phyloP scores from a whole-genome alignment of 2,888 invertebrate species.

The Synanthedon andrenaeformis region DNA sequence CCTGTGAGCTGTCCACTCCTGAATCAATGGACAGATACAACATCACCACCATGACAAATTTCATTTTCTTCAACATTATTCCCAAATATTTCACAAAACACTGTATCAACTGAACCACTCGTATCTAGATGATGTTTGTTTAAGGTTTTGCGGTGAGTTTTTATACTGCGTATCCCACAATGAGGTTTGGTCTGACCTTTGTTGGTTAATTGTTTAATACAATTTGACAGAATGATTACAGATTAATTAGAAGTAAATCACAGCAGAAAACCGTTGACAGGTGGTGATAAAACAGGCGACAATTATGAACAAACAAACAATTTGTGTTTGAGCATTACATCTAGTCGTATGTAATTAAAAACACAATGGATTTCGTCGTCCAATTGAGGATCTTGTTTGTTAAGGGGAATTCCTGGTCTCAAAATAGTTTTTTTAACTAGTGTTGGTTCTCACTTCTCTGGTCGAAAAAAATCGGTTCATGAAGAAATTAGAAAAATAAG shows the following conservation, averaged over 20 bases:
- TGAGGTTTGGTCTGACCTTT: neutral
- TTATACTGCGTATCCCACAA: too few species aligned
- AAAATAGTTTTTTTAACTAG: too few species aligned
- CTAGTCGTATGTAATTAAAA: too few species aligned
- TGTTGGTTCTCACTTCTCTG: too few species aligned
- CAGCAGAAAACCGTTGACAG: neutral
- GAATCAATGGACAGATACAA: constrained; percentile 10
- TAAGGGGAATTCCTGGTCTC: too few species aligned
- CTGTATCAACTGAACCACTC: neutral
- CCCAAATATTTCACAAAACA: neutral
- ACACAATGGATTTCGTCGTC: too few species aligned
- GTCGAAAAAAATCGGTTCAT: too few species aligned
- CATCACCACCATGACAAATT: constrained; percentile 8
- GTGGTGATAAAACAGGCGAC: too few species aligned
- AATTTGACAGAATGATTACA: neutral
- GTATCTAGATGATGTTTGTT: neutral
- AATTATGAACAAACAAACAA: too few species aligned
- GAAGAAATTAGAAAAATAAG: too few species aligned
- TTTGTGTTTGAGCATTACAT: too few species aligned
- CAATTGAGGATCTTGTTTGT: too few species aligned
- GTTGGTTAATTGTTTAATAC: neutral
- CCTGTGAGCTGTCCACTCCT: constrained; percentile 22
- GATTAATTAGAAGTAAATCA: neutral
- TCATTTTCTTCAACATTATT: neutral
- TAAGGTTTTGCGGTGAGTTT: neutral